These are phyloP conservation scores for Fringilla coelebs DNA, from an alignment of 2,797 vertebrate species.

Conservation along the genomic window DNA sequence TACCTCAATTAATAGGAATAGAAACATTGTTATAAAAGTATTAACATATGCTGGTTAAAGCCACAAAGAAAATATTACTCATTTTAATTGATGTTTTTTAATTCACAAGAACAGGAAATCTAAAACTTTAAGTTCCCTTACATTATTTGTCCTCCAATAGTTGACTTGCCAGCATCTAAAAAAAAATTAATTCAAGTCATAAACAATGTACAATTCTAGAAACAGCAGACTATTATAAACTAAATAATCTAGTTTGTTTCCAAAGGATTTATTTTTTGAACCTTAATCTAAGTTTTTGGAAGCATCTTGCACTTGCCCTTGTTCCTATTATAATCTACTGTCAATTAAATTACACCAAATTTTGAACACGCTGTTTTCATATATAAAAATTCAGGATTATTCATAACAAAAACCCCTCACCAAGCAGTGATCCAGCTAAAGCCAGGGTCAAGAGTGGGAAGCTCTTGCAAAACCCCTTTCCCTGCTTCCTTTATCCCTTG, in stretches of 20 bases:
- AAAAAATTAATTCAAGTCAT: neutral
- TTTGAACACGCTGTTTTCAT: neutral
- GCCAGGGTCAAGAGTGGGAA: neutral
- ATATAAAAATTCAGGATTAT: neutral
- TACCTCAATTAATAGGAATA: neutral
- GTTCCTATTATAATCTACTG: neutral
- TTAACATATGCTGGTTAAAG: neutral
- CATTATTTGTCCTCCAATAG: slow-evolving; percentile 99
- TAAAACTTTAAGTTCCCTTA: slow-evolving; percentile 73
- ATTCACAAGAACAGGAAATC: neutral
- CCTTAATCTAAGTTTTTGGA: neutral
- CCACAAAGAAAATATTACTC: neutral
- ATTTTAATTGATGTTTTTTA: neutral
- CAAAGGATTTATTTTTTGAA: neutral
- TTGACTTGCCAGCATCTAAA: slow-evolving; percentile 96
- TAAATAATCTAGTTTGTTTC: neutral
- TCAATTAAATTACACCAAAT: neutral
- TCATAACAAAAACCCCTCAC: neutral
- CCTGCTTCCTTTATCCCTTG: neutral
- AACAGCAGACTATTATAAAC: neutral
- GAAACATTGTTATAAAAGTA: neutral
- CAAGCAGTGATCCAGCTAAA: neutral
- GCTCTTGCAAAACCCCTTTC: neutral
- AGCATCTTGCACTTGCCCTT: neutral
- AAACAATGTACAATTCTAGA: neutral